Evolutionary conservation across 1,140 invertebrate genomes (phyloP).

Genomic region (Drosophila sproati): DNA sequence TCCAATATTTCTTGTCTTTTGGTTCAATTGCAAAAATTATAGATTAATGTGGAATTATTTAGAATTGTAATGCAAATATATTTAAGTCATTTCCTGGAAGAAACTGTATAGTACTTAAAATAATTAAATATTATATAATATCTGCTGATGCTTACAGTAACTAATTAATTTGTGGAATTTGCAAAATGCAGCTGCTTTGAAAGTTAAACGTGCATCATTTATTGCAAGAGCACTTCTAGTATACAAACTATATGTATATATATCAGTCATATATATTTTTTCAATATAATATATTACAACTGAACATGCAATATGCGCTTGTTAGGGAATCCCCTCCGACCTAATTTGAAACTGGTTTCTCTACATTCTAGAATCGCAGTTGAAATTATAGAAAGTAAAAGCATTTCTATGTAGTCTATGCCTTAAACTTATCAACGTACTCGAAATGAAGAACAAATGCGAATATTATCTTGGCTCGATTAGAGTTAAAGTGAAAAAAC

Average conservation of each 20-base stretch:
- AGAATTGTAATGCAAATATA: not conserved
- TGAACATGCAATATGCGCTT: constrained; percentile 11
- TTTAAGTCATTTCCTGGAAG: not conserved
- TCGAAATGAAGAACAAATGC: constrained; percentile 7
- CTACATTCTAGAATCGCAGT: not conserved
- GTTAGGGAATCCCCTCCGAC: not conserved
- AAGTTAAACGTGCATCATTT: constrained; percentile 26
- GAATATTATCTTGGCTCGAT: constrained; percentile 9
- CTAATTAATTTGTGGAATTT: constrained; percentile 67
- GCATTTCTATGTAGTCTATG: not conserved
- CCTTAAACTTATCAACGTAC: constrained; percentile 3
- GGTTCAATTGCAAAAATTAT: too few relatives aligned
- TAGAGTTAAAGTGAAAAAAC: constrained; percentile 12
- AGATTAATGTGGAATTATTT: too few relatives aligned
- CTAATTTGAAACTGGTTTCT: constrained; percentile 25
- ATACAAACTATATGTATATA: constrained; percentile 15
- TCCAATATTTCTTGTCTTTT: not conserved
- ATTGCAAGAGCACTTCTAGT: constrained; percentile 32
- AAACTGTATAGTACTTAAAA: not conserved
- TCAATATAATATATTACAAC: not conserved
- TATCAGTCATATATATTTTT: not conserved
- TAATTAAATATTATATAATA: constrained; percentile 20
- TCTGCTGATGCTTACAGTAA: constrained; percentile 22
- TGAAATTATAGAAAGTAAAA: constrained; percentile 20
- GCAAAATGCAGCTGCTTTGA: constrained; percentile 32